Conservation (phyloP, 2,113 vertebrate genomes). For the cattle (Bos taurus) region DNA sequence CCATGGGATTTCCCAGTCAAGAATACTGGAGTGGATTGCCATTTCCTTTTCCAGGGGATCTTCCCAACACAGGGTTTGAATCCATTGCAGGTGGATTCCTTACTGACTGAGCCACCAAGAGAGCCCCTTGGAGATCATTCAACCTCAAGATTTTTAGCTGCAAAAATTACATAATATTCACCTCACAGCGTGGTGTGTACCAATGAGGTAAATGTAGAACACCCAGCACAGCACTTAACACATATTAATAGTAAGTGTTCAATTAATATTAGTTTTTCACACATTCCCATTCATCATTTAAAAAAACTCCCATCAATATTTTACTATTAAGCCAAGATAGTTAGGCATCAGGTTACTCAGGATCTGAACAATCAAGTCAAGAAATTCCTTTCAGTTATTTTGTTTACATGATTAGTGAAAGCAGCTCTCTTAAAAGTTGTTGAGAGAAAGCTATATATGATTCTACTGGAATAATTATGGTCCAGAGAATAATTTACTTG, state of each 20-base stretch:
- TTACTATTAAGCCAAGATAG: not conserved
- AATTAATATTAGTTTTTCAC: not conserved
- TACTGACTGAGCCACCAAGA: not conserved
- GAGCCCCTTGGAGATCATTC: not conserved
- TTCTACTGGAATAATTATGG: not conserved
- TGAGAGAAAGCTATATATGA: not conserved
- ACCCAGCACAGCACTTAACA: not conserved
- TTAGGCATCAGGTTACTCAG: not conserved
- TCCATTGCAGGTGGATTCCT: not conserved
- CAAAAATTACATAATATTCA: not conserved
- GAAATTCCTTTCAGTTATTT: not conserved
- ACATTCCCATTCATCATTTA: not conserved
- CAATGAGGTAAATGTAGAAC: not conserved
- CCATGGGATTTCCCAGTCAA: not conserved
- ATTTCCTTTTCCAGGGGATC: not conserved
- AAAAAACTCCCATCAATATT: not conserved
- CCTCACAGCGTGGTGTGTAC: not conserved
- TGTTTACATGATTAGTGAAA: not conserved
- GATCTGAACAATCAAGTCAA: not conserved
- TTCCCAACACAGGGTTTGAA: not conserved
- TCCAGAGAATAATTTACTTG: not conserved
- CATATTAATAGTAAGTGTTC: not conserved
- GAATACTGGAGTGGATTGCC: not conserved
- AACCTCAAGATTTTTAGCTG: not conserved
- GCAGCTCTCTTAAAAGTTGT: not conserved